Percentiles rank a stretch among this genome's conserved stretches.
These are phyloP conservation scores for Zaprionus davidi DNA, from an alignment of 1,140 invertebrate genomes.

Conservation along the genomic window DNA sequence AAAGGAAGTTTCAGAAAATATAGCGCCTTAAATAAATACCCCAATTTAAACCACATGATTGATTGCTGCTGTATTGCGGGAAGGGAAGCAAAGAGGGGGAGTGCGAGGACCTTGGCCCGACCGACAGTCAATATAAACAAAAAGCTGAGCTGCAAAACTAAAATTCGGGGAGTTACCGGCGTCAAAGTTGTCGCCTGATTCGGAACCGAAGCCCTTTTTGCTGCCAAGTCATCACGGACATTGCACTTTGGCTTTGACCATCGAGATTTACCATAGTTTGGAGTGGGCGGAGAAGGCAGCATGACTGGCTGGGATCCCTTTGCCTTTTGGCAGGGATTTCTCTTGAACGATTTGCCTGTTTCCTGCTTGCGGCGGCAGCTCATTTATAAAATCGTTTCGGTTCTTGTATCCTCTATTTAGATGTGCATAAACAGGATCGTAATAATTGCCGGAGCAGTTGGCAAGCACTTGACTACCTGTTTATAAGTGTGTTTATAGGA, in stretches of 20 bases:
- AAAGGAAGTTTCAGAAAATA: slow-evolving; percentile 54
- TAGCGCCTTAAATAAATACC: slow-evolving; percentile 78
- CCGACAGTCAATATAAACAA: slow-evolving; percentile 62
- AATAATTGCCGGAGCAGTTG: neutral
- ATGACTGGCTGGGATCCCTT: slow-evolving; percentile 15
- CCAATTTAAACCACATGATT: slow-evolving; percentile 83
- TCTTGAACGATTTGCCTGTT: slow-evolving; percentile 61
- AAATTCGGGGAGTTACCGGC: slow-evolving; percentile 32
- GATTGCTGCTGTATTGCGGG: slow-evolving; percentile 61
- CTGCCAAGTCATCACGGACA: slow-evolving; percentile 78
- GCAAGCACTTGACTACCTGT: neutral
- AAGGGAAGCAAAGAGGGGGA: neutral
- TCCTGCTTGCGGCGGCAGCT: slow-evolving; percentile 67
- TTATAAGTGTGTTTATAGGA: neutral
- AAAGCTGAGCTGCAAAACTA: slow-evolving; percentile 48
- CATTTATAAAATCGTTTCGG: slow-evolving; percentile 70
- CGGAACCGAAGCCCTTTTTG: slow-evolving; percentile 43
- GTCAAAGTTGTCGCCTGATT: slow-evolving; percentile 71
- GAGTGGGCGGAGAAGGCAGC: neutral
- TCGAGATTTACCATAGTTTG: slow-evolving; percentile 51
- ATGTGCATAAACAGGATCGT: neutral
- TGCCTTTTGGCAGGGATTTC: slow-evolving; percentile 56
- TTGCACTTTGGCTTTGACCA: slow-evolving; percentile 82
- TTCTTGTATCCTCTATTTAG: slow-evolving; percentile 20
- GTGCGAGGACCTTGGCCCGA: slow-evolving; percentile 16